Percentiles rank a stretch among this genome's conserved stretches.
Conservation (phyloP, 2,113 vertebrate species). For the Channa argus region DNA sequence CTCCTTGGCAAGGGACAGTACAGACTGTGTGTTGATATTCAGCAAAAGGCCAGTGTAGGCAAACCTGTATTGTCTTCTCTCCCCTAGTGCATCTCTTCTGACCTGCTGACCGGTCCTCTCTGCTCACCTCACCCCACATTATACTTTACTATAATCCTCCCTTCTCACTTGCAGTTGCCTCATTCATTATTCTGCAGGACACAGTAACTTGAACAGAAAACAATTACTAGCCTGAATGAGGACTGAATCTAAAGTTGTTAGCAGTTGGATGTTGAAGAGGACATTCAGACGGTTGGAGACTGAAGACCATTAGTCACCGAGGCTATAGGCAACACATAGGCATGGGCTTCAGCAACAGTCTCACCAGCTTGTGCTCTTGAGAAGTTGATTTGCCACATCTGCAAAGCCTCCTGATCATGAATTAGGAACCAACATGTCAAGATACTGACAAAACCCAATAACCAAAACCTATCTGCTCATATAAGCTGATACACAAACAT, state of each 20-base stretch:
- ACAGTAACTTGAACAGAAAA: not conserved
- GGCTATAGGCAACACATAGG: conserved; percentile 6
- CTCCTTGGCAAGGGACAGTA: too few species aligned
- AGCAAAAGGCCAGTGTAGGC: too few species aligned
- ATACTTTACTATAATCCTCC: conserved; percentile 47
- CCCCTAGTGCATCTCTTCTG: not conserved
- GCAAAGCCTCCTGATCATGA: not conserved
- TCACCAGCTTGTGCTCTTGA: not conserved
- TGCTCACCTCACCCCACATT: not conserved
- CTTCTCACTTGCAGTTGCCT: conserved; percentile 35
- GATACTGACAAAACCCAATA: not conserved
- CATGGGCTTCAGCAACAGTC: not conserved
- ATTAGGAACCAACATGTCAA: not conserved
- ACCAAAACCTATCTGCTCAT: not conserved
- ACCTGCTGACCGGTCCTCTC: not conserved
- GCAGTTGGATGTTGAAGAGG: not conserved
- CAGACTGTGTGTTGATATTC: too few species aligned
- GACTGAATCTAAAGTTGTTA: not conserved
- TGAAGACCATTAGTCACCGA: conserved; percentile 38
- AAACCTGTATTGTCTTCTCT: not conserved
- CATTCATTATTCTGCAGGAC: conserved; percentile 31
- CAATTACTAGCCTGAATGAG: not conserved
- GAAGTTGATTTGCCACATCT: not conserved
- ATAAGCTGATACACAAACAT: conserved; percentile 30
- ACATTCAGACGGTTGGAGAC: not conserved